Evolutionary conservation across 2,888 invertebrate genomes (phyloP).

Genomic region (Eupithecia inturbata): DNA sequence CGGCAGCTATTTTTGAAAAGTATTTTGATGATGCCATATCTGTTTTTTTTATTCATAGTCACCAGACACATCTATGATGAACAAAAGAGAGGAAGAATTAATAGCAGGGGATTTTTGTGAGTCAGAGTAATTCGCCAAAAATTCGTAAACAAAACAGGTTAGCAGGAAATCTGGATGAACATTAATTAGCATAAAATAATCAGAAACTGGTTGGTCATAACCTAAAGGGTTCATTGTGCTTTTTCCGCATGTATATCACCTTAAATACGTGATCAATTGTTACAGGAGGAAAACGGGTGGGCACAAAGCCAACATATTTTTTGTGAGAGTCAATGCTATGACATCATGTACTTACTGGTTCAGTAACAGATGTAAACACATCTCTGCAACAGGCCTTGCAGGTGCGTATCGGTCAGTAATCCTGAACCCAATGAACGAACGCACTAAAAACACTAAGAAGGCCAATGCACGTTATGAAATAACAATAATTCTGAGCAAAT

Average conservation of each 20-base stretch:
- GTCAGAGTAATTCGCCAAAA: constrained; percentile 27
- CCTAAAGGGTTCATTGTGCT: constrained; percentile 70
- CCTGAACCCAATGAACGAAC: constrained; percentile 42
- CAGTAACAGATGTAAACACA: constrained; percentile 82
- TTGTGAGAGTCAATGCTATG: constrained; percentile 78
- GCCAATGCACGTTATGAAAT: constrained; percentile 56
- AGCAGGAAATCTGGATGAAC: constrained; percentile 46
- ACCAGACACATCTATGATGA: not conserved
- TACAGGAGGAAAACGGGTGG: constrained; percentile 80
- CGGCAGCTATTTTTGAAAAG: not conserved
- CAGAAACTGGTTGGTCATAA: constrained; percentile 66
- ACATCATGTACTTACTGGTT: constrained; percentile 81
- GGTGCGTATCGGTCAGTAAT: constrained; percentile 55
- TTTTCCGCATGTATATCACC: constrained; percentile 71
- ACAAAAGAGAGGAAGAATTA: not conserved
- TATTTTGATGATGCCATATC: not conserved
- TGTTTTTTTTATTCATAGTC: not conserved
- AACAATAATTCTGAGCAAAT: constrained; percentile 61
- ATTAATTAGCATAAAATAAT: constrained; percentile 65
- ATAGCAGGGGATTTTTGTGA: constrained; percentile 7
- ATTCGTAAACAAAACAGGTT: constrained; percentile 43
- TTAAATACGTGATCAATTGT: constrained; percentile 64
- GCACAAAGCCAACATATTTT: constrained; percentile 83
- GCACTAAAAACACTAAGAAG: constrained; percentile 52
- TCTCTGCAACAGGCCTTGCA: constrained; percentile 66